Conservation (phyloP, 2,113 vertebrate genomes). For the Ramphastos sulfuratus region DNA sequence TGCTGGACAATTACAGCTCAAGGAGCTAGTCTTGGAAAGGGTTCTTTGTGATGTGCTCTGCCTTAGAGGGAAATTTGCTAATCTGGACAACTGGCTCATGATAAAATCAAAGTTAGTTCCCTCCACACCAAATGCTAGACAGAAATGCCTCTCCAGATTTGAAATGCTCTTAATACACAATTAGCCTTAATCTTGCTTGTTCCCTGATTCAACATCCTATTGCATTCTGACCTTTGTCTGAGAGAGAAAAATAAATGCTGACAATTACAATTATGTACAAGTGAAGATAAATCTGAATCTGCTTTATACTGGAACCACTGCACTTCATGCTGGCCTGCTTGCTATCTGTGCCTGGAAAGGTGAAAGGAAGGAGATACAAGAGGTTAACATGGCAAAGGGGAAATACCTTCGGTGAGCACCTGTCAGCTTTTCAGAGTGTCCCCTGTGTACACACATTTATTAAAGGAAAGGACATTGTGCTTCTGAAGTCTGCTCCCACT, state of each 20-base stretch:
- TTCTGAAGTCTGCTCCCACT: neutral
- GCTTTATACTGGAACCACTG: neutral
- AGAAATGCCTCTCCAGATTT: conserved; percentile 52
- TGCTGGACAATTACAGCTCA: conserved; percentile 22
- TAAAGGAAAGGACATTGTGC: neutral
- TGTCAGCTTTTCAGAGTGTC: neutral
- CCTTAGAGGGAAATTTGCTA: conserved; percentile 43
- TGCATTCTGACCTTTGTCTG: conserved; percentile 30
- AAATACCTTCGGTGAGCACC: neutral
- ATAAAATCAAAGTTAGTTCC: conserved; percentile 56
- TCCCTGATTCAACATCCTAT: conserved; percentile 32
- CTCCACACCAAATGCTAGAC: conserved; percentile 55
- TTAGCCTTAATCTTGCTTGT: conserved; percentile 55
- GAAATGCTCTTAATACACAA: conserved; percentile 37
- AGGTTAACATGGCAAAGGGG: neutral
- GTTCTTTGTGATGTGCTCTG: conserved; percentile 38
- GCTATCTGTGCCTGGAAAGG: neutral
- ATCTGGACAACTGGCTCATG: conserved; percentile 4
- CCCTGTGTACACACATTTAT: neutral
- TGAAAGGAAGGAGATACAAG: neutral
- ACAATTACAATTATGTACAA: conserved; percentile 24
- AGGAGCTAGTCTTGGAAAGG: neutral
- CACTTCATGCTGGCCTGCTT: neutral
- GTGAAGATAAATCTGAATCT: conserved; percentile 8
- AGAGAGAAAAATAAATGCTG: conserved; percentile 49